Evolutionary conservation across 2,797 vertebrate species (phyloP), one percentile per base, ranked within the genome.

Genomic region (Ptychadena robeensis): DNA sequence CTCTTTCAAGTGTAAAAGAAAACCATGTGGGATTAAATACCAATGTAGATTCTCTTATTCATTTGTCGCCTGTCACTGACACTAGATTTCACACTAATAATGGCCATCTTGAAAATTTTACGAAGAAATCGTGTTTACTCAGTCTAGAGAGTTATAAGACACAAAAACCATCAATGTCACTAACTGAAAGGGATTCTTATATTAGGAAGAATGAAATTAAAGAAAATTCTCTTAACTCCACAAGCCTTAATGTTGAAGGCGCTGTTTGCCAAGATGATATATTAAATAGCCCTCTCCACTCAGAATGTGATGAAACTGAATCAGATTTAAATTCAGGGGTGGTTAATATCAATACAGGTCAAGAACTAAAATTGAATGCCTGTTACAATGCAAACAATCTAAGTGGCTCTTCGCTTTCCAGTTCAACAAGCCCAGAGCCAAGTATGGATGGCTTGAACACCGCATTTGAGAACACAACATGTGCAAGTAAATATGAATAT

Each of bases 291-390:
- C 37, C 73, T 53, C 82, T 82, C 82, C 82, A 94, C 86, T 92
- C 91, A 78, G 85, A 91, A 15, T 97, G 96, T 65, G 93, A 92
- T 87, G 91, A 93, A 64, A 95, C 95, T 0, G 96, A 94, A 78
- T 95, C 95, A 73, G 95, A 95, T 68, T 90, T 90, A 82, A 89
- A 89, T 84, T 91, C 95, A 86, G 79, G 91, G 79, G 94, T 92
- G 48, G 89, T 91, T 85, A 87, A 89, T 73, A 87, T 93, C 31
- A 92, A 92, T 82, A 91, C 92, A 28, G 92, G 94, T 89, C 89
- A 74, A 70, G 86, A 86, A 28, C 12, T 71, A 30, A 38, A 86
- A 30, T 22, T 35, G 1, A 67, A 74, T 27, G 22, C 35, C 40
- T 85, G 67, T 37, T 32, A 35, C 72, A 48, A 85, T n/a, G 66